These are phyloP conservation scores for Leptopilina syphax DNA, from an alignment of 2,888 invertebrate genomes.

Conservation along the genomic window DNA sequence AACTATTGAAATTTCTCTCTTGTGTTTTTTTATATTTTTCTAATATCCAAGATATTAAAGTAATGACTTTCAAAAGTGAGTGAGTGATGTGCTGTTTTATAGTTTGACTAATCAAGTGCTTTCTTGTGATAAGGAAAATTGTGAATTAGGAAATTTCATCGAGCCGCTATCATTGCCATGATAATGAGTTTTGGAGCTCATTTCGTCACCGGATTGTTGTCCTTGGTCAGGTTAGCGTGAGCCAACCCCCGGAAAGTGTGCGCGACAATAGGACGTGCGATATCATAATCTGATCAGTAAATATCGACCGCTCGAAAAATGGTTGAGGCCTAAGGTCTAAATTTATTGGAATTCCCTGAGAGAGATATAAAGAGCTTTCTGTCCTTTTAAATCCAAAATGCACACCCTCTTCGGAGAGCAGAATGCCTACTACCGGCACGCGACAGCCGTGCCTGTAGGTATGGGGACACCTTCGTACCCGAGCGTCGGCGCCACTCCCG, in stretches of 20 bases:
- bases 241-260: background rate
- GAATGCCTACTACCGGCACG: constrained; percentile 91
- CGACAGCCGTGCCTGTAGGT: constrained; percentile 78
- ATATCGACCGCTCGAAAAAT: background rate
- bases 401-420: constrained; percentile 95
- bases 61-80: constrained; percentile 8
- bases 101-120: constrained; percentile 5
- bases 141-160: background rate
- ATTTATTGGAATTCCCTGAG: background rate
- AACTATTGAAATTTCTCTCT: background rate
- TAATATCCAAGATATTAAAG: background rate
- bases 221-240: too few species aligned
- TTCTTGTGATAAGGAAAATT: background rate
- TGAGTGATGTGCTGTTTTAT: constrained; percentile 12
- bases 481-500: constrained; percentile 81
- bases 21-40: background rate
- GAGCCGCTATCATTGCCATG: background rate
- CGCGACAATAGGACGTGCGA: too few species aligned
- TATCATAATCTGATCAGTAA: background rate
- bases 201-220: too few species aligned
- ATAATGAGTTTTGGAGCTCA: background rate
- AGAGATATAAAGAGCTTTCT: background rate
- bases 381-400: constrained; percentile 79
- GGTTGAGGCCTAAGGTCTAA: background rate
- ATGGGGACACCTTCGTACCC: constrained; percentile 80